Evolutionary conservation across 2,113 vertebrate genomes (phyloP).

Genomic region (Halichoeres trimaculatus): DNA sequence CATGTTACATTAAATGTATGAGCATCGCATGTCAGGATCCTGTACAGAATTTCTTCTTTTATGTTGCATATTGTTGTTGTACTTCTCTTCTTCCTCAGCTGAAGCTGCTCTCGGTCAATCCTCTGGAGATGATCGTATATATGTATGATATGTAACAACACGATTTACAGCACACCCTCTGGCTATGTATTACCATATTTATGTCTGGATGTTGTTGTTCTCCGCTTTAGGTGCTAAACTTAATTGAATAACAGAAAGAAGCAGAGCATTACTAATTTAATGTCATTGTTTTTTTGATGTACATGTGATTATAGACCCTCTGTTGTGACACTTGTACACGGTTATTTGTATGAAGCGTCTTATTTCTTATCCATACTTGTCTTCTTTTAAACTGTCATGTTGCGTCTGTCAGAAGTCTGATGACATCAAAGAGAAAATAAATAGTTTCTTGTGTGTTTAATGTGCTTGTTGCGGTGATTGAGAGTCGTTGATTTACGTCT

Average conservation of each 20-base stretch:
- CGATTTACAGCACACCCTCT: slow-evolving; percentile 42
- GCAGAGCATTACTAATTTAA: slow-evolving; percentile 48
- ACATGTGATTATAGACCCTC: slow-evolving; percentile 41
- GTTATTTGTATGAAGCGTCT: slow-evolving; percentile 30
- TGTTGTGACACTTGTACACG: slow-evolving; percentile 26
- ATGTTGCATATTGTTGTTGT: slow-evolving; percentile 44
- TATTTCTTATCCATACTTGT: slow-evolving; percentile 26
- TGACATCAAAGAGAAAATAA: slow-evolving; percentile 69
- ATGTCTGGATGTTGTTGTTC: slow-evolving; percentile 51
- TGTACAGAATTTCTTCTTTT: slow-evolving; percentile 31
- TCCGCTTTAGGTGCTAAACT: slow-evolving; percentile 32
- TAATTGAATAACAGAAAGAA: slow-evolving; percentile 41
- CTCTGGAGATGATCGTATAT: slow-evolving; percentile 36
- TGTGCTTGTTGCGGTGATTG: slow-evolving; percentile 4
- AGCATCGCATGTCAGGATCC: slow-evolving; percentile 15
- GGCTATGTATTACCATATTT: slow-evolving; percentile 62
- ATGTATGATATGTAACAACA: slow-evolving; percentile 14
- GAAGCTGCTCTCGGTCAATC: slow-evolving; percentile 14
- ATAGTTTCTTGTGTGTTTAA: slow-evolving; percentile 39
- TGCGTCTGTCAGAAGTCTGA: slow-evolving; percentile 36
- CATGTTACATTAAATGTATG: slow-evolving; percentile 21
- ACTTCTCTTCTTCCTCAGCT: slow-evolving; percentile 25
- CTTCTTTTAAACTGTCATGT: slow-evolving; percentile 18
- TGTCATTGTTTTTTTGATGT: slow-evolving; percentile 42
- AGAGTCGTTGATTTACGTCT: slow-evolving; percentile 2